Evolutionary conservation across 2,113 vertebrate genomes (phyloP).

Genomic region (Falco punctatus): DNA sequence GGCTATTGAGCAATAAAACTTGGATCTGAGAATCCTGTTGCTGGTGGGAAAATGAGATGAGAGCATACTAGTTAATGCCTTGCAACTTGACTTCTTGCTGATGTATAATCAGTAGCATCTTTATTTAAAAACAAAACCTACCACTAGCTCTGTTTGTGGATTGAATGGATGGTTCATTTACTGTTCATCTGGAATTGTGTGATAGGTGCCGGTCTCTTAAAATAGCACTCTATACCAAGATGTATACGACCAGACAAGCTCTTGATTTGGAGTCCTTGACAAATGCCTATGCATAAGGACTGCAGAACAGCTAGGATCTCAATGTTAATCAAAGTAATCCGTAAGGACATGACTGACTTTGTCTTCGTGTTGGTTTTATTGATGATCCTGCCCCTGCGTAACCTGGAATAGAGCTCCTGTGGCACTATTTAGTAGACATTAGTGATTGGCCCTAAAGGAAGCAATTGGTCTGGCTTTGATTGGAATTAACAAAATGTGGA

Average conservation of each 20-base stretch:
- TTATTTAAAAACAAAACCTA: constrained; percentile 53
- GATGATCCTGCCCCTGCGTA: neutral
- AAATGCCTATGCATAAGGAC: neutral
- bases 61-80: constrained; percentile 35
- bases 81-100: constrained; percentile 60
- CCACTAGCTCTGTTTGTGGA: constrained; percentile 32
- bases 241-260: neutral
- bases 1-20: constrained; percentile 67
- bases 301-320: neutral
- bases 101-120: constrained; percentile 55
- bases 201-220: neutral
- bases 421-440: neutral
- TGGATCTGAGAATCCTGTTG: constrained; percentile 55
- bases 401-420: neutral
- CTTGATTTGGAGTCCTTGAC: neutral
- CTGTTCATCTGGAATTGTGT: neutral
- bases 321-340: neutral
- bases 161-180: neutral
- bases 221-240: neutral
- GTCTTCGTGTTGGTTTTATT: neutral
- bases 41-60: constrained; percentile 65
- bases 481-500: neutral
- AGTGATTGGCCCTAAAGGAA: neutral
- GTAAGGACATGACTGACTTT: neutral
- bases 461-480: neutral